Evolutionary conservation across 2,797 vertebrate genomes (phyloP).

Genomic region (Rhabdomys pumilio): DNA sequence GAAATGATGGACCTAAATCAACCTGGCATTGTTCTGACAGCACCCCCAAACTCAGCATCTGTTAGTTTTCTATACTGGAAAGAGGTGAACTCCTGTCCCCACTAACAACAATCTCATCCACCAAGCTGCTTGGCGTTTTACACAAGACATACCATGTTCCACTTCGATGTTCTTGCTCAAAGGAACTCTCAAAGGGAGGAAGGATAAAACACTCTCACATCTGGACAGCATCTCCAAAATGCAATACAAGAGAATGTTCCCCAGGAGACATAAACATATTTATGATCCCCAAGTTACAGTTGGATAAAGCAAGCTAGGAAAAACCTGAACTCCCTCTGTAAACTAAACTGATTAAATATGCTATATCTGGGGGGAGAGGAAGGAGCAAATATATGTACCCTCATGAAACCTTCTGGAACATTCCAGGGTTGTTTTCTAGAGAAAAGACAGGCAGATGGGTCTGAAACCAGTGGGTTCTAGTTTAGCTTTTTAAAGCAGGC

Average conservation of each 20-base stretch:
- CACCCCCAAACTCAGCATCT: background rate
- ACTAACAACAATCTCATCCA: background rate
- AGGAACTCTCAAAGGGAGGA: background rate
- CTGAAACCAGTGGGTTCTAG: constrained; percentile 6
- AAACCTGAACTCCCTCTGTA: constrained; percentile 49
- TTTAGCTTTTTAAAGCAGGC: constrained; percentile 37
- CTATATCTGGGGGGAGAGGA: background rate
- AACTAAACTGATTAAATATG: constrained; percentile 57
- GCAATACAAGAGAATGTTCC: background rate
- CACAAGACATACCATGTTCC: background rate
- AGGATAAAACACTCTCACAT: constrained; percentile 8
- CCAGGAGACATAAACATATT: constrained; percentile 30
- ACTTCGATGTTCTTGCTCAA: background rate
- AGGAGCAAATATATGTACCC: background rate
- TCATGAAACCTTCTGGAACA: constrained; percentile 38
- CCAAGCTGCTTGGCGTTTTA: background rate
- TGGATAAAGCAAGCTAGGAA: constrained; percentile 6
- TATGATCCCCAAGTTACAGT: background rate
- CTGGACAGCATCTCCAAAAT: constrained; percentile 33
- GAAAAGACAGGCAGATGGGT: background rate
- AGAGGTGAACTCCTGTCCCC: background rate
- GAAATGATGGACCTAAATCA: background rate
- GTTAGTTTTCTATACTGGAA: background rate
- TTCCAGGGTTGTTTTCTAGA: constrained; percentile 32
- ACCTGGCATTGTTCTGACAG: background rate